Evolutionary conservation across 2,113 vertebrate genomes (phyloP).

Genomic region (Dunckerocampus dactyliophorus): DNA sequence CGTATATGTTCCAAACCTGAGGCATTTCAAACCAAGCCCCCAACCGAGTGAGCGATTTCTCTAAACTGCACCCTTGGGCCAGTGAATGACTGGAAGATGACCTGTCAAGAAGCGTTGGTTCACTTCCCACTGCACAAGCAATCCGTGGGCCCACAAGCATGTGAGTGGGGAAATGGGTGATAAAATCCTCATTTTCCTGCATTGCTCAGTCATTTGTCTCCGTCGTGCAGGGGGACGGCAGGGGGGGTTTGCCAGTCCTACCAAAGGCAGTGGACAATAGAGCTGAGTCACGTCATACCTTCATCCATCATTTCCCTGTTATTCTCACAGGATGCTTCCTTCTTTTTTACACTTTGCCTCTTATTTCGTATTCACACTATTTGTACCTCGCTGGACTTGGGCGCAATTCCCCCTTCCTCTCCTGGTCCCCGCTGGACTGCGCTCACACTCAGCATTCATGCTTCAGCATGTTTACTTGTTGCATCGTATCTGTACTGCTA

Average conservation of each 20-base stretch:
- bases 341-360: conserved; percentile 12
- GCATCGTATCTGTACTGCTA: no score
- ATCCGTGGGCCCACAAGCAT: conserved; percentile 41
- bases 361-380: not conserved
- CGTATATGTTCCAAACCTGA: conserved; percentile 47
- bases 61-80: conserved; percentile 64
- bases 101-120: conserved; percentile 58
- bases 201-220: conserved; percentile 65
- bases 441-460: no score
- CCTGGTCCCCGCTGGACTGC: no score
- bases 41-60: conserved; percentile 61
- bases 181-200: conserved; percentile 71
- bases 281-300: conserved; percentile 58
- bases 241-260: conserved; percentile 39
- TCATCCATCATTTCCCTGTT: conserved; percentile 64
- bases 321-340: conserved; percentile 28
- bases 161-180: conserved; percentile 66
- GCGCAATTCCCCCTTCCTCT: no score
- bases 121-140: conserved; percentile 47
- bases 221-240: conserved; percentile 32
- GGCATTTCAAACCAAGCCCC: conserved; percentile 53
- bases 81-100: conserved; percentile 40
- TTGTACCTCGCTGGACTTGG: no score
- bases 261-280: conserved; percentile 51
- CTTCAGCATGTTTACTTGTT: no score